Conservation (phyloP, 23 tunicate species). For the Styela clava region DNA sequence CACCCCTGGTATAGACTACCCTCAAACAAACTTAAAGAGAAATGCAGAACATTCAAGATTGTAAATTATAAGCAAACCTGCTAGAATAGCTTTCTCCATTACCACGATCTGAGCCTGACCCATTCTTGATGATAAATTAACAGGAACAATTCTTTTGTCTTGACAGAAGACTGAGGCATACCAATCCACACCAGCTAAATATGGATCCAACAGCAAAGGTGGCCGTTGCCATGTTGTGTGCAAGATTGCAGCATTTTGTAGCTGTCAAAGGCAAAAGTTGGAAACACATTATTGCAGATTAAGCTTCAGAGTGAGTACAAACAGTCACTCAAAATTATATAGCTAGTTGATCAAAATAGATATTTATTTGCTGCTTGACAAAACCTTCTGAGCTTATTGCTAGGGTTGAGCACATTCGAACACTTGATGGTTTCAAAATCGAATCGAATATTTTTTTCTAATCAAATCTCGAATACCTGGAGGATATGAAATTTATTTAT, state of each 20-base stretch:
- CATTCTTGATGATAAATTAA: conserved; percentile 58
- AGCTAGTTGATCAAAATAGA: not conserved
- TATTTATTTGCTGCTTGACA: not conserved
- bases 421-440: too few relatives aligned
- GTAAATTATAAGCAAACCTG: too few relatives aligned
- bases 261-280: conserved; percentile 18
- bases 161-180: conserved; percentile 68
- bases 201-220: conserved; percentile 77
- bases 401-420: too few relatives aligned
- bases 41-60: too few relatives aligned
- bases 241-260: conserved; percentile 85
- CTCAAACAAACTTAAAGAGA: too few relatives aligned
- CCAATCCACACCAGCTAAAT: conserved; percentile 84
- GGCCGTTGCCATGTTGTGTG: conserved; percentile 92
- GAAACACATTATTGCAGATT: not conserved
- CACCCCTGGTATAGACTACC: too few relatives aligned
- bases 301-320: not conserved
- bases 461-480: too few relatives aligned
- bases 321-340: too few relatives aligned
- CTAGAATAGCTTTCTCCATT: conserved; percentile 75
- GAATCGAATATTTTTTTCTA: too few relatives aligned
- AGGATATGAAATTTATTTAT: not conserved
- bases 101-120: conserved; percentile 61
- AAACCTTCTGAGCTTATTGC: not conserved
- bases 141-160: conserved; percentile 60